These are phyloP conservation scores for Strongylocentrotus purpuratus DNA, from an alignment of 35 echinoderm and acorn worm species.

Conservation along the genomic window DNA sequence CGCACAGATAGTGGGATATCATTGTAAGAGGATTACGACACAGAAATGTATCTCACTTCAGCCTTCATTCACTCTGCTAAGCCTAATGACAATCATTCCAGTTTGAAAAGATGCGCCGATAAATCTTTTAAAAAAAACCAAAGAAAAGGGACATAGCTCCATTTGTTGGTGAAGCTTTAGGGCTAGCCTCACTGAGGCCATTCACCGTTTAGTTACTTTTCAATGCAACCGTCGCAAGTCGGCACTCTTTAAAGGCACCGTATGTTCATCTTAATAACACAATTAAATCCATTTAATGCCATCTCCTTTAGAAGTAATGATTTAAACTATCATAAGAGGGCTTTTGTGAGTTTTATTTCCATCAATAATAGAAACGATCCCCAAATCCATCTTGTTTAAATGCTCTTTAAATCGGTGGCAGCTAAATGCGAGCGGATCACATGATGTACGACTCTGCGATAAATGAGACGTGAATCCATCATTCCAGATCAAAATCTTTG, in stretches of 20 bases:
- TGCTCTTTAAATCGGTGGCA: not conserved
- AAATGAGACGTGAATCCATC: not conserved
- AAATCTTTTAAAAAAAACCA: not conserved
- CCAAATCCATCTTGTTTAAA: not conserved
- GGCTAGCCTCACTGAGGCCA: not conserved
- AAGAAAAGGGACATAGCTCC: not conserved
- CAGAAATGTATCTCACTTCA: not conserved
- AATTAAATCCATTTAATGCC: slow-evolving; percentile 19
- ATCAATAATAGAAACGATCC: not conserved
- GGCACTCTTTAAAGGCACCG: not conserved
- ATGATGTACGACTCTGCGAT: not conserved
- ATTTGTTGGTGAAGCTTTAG: not conserved
- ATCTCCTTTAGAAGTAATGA: not conserved
- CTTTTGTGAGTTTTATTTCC: not conserved
- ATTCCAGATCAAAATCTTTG: not conserved
- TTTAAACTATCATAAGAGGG: not conserved
- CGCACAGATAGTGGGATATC: not conserved
- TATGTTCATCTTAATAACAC: not conserved
- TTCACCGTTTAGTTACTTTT: slow-evolving; percentile 3
- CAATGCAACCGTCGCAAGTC: not conserved
- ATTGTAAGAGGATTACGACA: not conserved
- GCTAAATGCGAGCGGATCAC: not conserved
- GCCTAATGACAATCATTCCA: not conserved
- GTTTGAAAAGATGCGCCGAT: not conserved
- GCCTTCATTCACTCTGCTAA: not conserved